phyloP scores from a whole-genome alignment of 2,888 invertebrate species.

The Chaetogeoica ovagalla region DNA sequence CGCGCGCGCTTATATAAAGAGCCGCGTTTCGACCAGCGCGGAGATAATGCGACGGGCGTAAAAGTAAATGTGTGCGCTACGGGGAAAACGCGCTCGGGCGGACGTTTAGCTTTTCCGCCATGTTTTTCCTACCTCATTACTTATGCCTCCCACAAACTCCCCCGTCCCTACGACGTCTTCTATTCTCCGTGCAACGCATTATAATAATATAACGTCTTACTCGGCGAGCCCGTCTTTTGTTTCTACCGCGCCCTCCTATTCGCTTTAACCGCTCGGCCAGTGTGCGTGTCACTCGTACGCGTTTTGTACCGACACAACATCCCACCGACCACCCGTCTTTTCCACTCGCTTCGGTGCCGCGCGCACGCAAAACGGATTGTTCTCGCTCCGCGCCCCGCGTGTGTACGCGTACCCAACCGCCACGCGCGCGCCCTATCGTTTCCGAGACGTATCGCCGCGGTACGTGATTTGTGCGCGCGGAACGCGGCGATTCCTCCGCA shows the following conservation, averaged over 20 bases:
- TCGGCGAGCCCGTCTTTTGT: conserved; percentile 26
- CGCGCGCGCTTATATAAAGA: no score
- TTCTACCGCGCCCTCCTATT: background rate
- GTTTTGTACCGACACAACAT: conserved; percentile 1
- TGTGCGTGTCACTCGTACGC: background rate
- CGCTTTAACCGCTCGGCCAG: background rate
- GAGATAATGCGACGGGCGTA: conserved; percentile 40
- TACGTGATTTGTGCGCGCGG: no score
- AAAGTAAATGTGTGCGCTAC: conserved; percentile 40
- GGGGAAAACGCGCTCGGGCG: background rate
- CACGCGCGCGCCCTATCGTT: no score
- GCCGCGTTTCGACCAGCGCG: conserved; percentile 9
- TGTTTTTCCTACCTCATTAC: conserved; percentile 53
- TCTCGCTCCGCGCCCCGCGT: background rate
- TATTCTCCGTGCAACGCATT: background rate
- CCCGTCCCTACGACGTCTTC: background rate
- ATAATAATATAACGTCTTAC: conserved; percentile 49
- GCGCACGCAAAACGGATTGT: background rate
- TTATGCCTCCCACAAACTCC: conserved; percentile 48
- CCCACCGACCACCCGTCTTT: conserved; percentile 20
- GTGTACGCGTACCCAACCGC: no score
- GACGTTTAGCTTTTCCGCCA: conserved; percentile 52
- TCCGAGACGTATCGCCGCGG: no score
- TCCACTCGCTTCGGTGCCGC: background rate
- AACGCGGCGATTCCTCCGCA: no score